These are phyloP conservation scores for Pseudachorutes palmiensis DNA, from an alignment of 1,140 invertebrate species.

Conservation along the genomic window DNA sequence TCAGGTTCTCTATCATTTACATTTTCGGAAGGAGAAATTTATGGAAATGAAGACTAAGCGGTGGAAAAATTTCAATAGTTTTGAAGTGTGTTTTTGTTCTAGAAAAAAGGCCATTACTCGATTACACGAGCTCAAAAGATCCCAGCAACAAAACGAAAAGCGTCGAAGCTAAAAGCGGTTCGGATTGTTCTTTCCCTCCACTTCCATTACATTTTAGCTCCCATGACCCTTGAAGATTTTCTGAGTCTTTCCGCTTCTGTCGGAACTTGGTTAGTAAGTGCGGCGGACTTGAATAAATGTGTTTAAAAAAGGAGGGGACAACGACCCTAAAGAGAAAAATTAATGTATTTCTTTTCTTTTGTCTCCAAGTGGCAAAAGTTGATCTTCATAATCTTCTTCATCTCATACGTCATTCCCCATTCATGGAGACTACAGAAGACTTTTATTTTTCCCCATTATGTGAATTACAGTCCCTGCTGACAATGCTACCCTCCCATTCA, in stretches of 20 bases:
- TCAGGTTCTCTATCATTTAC: not conserved
- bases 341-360: no score
- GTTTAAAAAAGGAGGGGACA: no score
- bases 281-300: not conserved
- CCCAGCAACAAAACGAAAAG: not conserved
- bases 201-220: not conserved
- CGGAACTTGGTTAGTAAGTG: not conserved
- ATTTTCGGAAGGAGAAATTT: not conserved
- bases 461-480: not conserved
- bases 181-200: not conserved
- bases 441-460: not conserved
- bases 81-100: not conserved
- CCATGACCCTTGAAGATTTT: not conserved
- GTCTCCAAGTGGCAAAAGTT: not conserved
- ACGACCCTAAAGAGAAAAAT: no score
- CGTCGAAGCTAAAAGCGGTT: not conserved
- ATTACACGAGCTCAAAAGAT: not conserved
- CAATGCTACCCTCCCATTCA: not conserved
- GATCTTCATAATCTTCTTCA: not conserved
- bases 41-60: not conserved
- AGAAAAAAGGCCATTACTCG: not conserved
- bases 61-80: conserved; percentile 2
- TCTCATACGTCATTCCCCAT: not conserved
- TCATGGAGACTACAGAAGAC: not conserved
- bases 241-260: not conserved